Base-by-base conservation (phyloP, 2,888 invertebrate genomes). In the Plutella xylostella region DNA sequence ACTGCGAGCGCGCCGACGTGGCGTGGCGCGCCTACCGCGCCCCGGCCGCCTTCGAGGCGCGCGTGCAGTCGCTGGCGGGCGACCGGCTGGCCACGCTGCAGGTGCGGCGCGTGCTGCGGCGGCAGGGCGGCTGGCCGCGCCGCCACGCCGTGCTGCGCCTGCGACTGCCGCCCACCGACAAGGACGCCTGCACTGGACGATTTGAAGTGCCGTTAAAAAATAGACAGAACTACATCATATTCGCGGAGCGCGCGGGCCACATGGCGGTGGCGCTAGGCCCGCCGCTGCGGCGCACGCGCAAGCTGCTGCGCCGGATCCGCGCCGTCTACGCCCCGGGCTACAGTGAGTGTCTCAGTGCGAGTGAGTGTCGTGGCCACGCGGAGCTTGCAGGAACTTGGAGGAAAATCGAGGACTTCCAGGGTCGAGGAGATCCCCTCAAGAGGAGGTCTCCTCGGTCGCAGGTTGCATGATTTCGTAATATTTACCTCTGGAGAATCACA, bases 1-100 rank as follows among this genome's bases (percentile, higher is more conserved):
- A 78, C 74, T 83, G 82, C 76, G 80, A 75, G 73, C 78, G 82
- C 61, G 82, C 77, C 57, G 82, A 83, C 79, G 82, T 82, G 58
- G 82, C 82, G 57, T 82, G 82, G 82, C 75, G 82, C 48, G 82
- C 82, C 62, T 79, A 80, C 74, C 77, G 78, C 54, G 82, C 82
- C 54, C 82, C 82, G 51, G 76, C 74, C 61, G 80, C 80, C 61
- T 80, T 83, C 72, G 82, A 79, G 66, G 82, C 76, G 58, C 76
- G 77, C 65, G 78, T 82, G 54, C 74, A 75, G 60, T 79, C 79
- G 53, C 68, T 78, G 44, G 72, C 77, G 48, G 55, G 51, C 45
- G 76, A 70, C 72, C 75, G 76, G 49, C 21, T 22, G n/a, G 82
- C 80, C 65, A 78, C 79, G 50, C 68, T 83, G 52, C 75, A 71